These are phyloP conservation scores for Ennomos erosarius DNA, from an alignment of 2,888 invertebrate species.

Conservation along the genomic window DNA sequence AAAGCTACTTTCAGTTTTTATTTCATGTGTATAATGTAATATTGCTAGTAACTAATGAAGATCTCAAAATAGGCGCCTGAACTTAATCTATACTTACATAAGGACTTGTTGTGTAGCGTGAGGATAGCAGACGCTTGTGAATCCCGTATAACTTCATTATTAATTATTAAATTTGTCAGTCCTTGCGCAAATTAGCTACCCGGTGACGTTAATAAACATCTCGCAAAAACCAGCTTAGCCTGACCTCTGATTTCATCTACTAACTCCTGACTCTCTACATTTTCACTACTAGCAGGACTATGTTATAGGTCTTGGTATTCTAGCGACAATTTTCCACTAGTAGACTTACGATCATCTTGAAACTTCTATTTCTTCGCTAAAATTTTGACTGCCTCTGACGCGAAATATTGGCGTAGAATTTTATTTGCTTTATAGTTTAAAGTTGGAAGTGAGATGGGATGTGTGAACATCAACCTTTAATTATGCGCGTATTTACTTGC, in stretches of 20 bases:
- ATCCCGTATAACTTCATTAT: conserved; percentile 55
- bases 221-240: conserved; percentile 46
- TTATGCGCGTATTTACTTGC: too few species aligned
- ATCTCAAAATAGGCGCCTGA: too few species aligned
- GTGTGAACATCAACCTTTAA: too few species aligned
- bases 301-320: conserved; percentile 42
- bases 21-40: too few species aligned
- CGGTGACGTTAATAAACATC: conserved; percentile 70
- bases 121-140: conserved; percentile 34
- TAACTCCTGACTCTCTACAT: conserved; percentile 33
- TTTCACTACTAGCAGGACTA: conserved; percentile 26
- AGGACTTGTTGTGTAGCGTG: too few species aligned
- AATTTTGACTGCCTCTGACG: conserved; percentile 42
- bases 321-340: conserved; percentile 58
- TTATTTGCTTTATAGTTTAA: background rate
- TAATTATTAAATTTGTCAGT: conserved; percentile 74
- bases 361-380: conserved; percentile 59
- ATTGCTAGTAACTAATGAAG: too few species aligned
- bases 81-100: too few species aligned
- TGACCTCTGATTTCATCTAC: conserved; percentile 42
- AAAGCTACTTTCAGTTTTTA: too few species aligned
- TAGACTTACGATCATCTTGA: conserved; percentile 57
- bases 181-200: conserved; percentile 66
- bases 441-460: background rate
- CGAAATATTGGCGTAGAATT: conserved; percentile 13